A percentile compares a stretch with the other conserved stretches of the same genome.
Conservation (phyloP, 1,140 invertebrate genomes). For the Heliconius himera region DNA sequence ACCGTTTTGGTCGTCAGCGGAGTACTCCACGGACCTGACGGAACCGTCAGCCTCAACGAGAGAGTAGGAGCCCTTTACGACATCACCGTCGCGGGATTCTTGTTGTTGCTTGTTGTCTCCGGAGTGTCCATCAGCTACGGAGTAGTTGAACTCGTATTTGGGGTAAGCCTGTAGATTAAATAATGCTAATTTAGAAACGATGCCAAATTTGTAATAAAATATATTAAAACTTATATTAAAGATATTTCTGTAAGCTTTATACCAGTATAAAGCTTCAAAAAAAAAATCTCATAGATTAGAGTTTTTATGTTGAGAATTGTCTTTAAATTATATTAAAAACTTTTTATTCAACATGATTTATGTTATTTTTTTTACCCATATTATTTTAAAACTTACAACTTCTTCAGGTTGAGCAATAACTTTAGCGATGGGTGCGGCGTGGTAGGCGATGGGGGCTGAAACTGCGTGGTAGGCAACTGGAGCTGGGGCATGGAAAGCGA, state of each 20-base stretch:
- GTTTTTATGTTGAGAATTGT: not conserved
- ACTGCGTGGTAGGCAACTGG: slow-evolving; percentile 38
- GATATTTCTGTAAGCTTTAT: too few relatives aligned
- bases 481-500: slow-evolving; percentile 47
- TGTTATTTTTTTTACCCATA: too few relatives aligned
- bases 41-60: slow-evolving; percentile 82
- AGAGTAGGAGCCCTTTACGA: slow-evolving; percentile 82
- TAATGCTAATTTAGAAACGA: too few relatives aligned
- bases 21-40: slow-evolving; percentile 73
- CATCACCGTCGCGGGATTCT: slow-evolving; percentile 80
- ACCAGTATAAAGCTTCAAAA: too few relatives aligned
- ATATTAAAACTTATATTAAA: too few relatives aligned
- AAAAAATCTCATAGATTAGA: not conserved
- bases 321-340: not conserved
- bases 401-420: slow-evolving; percentile 52
- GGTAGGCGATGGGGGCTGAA: slow-evolving; percentile 40
- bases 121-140: slow-evolving; percentile 58
- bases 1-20: slow-evolving; percentile 42
- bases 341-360: too few relatives aligned
- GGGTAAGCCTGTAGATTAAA: slow-evolving; percentile 53
- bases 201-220: too few relatives aligned
- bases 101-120: slow-evolving; percentile 59
- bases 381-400: slow-evolving; percentile 48
- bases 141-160: slow-evolving; percentile 80
- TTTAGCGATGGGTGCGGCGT: slow-evolving; percentile 50